These are phyloP conservation scores for Micoletzkya japonica DNA, from an alignment of 2,888 invertebrate species.

Conservation along the genomic window DNA sequence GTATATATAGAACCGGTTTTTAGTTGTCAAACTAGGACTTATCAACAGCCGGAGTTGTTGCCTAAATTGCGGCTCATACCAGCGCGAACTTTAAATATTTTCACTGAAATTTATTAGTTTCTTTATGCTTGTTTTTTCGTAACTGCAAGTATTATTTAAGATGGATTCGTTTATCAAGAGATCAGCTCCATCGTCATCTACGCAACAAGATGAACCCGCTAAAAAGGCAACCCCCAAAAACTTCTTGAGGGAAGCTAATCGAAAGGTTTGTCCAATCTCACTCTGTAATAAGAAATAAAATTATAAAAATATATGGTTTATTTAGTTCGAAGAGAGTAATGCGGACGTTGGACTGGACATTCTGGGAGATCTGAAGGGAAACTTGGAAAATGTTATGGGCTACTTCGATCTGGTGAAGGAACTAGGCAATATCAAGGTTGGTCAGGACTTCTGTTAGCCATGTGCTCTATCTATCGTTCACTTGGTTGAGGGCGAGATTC, in stretches of 20 bases:
- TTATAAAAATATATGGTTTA: not conserved
- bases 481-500: slow-evolving; percentile 30
- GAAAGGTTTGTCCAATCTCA: too few relatives aligned
- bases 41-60: too few relatives aligned
- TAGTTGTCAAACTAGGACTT: too few relatives aligned
- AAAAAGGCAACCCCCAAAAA: too few relatives aligned
- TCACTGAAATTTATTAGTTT: too few relatives aligned
- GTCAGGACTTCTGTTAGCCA: not conserved
- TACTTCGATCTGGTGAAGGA: slow-evolving; percentile 33
- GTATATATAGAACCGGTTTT: too few relatives aligned
- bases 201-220: not conserved
- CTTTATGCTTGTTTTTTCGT: too few relatives aligned
- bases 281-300: not conserved
- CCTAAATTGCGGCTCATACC: too few relatives aligned
- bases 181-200: not conserved
- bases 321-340: slow-evolving; percentile 27
- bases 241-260: not conserved
- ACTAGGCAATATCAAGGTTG: slow-evolving; percentile 33
- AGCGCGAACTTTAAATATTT: too few relatives aligned
- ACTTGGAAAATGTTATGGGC: slow-evolving; percentile 30
- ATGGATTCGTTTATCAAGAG: too few relatives aligned
- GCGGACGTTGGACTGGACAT: slow-evolving; percentile 29
- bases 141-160: too few relatives aligned
- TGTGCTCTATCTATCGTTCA: not conserved
- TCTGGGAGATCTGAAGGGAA: slow-evolving; percentile 27